Evolutionary conservation across 2,888 invertebrate genomes (phyloP), one percentile per base, ranked within the genome.

Genomic region (Tenthredo notha): DNA sequence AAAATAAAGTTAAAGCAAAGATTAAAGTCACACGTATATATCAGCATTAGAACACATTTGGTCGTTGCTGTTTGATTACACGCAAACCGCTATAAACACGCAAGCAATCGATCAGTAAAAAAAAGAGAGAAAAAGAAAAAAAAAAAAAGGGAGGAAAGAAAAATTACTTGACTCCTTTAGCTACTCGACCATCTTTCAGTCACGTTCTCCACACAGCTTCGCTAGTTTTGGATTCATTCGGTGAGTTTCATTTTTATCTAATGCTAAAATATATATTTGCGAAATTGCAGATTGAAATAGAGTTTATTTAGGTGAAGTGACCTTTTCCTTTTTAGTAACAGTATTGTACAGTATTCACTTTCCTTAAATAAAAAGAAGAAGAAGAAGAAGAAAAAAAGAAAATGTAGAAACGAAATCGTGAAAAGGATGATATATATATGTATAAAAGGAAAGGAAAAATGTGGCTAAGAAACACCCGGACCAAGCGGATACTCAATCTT

Each of bases 401-500:
- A 61, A 25, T 61, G 7, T 25, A 61, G 25, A 25, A 25, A 7
- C 7, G 37, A 70, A 70, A 70, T 5, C 33, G 37, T 33, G 70
- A 37, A 33, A 43, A 47, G 21, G 6, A 25, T 3, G 21, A 15
- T 21, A 47, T 25, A 61, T 25, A 61, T n/a, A 72, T 29, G 37
- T n/a, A 72, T 40, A n/a, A 72, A n/a, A 72, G 21, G 10, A 72
- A 12, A 75, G 25, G 47, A 25, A 75, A 29, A 10, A 47, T 75
- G 47, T 77, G n/a, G n/a, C 33, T n/a, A 29, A 33, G 25, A 77
- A 25, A 25, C 33, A 15, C 21, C 80, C 25, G 61, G 18, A 80
- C 37, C 50, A 58, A 77, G 77, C 50, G 50, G 29, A n/a, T 54
- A 58, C 80, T 58, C 80, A 40, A 80, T 80, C 80, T 80, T 80